A percentile compares a stretch with the other conserved stretches of the same genome.
Evolutionary conservation across 2,888 invertebrate species (phyloP).

Genomic region (Drosophila meridionalis): DNA sequence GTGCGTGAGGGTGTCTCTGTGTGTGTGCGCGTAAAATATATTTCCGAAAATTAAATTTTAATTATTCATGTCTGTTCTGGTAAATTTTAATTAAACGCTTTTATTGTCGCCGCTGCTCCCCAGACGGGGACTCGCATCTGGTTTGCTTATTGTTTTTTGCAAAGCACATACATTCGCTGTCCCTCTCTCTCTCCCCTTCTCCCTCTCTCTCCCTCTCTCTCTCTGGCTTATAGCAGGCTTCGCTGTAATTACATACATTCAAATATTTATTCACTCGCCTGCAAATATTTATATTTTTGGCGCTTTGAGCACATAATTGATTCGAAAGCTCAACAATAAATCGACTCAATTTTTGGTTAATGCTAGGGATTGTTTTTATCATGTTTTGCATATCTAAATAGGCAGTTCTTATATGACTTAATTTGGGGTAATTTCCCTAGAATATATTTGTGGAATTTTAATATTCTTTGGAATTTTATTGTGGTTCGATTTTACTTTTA

Average conservation of each 20-base stretch:
- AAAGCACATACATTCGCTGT: constrained; percentile 47
- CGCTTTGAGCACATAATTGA: constrained; percentile 31
- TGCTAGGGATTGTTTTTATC: not conserved
- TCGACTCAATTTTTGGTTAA: not conserved
- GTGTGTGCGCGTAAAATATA: constrained; percentile 59
- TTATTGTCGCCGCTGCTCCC: constrained; percentile 47
- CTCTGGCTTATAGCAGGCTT: constrained; percentile 52
- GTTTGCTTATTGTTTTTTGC: constrained; percentile 42
- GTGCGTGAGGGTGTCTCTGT: not conserved
- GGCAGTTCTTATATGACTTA: no score
- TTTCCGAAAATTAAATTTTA: constrained; percentile 76
- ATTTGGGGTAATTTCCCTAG: not conserved
- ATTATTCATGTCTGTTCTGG: constrained; percentile 74
- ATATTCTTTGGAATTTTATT: not conserved
- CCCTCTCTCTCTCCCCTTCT: not conserved
- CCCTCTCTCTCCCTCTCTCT: not conserved
- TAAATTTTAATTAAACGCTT: constrained; percentile 78
- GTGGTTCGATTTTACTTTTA: no score
- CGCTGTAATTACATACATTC: constrained; percentile 63
- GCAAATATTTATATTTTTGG: constrained; percentile 28
- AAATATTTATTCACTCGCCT: constrained; percentile 58
- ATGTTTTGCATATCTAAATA: not conserved
- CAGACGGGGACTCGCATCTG: constrained; percentile 9
- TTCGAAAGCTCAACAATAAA: constrained; percentile 2
- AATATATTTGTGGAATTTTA: not conserved